Evolutionary conservation across 2,113 vertebrate species (phyloP), one percentile per base, ranked within the genome.

Genomic region (Mustela nigripes): DNA sequence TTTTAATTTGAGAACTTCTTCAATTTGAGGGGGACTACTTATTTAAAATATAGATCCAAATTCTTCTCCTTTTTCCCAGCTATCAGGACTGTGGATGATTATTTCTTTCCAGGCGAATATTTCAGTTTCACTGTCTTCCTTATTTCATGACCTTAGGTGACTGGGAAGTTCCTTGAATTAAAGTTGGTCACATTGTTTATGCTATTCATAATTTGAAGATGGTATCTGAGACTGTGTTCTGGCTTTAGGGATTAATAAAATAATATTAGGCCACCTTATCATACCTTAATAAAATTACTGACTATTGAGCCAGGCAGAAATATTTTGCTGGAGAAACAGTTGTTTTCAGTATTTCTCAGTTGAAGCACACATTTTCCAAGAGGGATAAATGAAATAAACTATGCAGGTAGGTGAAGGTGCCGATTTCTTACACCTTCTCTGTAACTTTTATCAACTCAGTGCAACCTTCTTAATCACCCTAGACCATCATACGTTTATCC

Each of bases 231-330:
- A 91, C 62, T 39, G 18, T 31, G 36, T 69, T 94, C 12, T 73
- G 53, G 62, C 92, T 63, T 53, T 86, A 69, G n/a, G 63, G 28
- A 12, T 82, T 85, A 71, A 94, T 71, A 94, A 62, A 90, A 85
- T 60, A 42, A 85, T 56, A 39, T 85, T 90, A 80, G 42, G 28
- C 45, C 24, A 50, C 73, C 93, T 94, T 80, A 73, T 80, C 71
- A 74, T 22, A 63, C 81, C 62, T 80, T 91, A 91, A 86, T 91
- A 73, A 86, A 91, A 60, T 86, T 80, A 48, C 73, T 65, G 73
- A 86, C 71, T 56, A 21, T 73, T 65, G 73, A 96, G 50, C 33
- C n/a, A 45, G 73, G 87, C 42, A 94, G 71, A 73, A 90, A 86
- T 63, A 79, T 73, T 73, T 90, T 73, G 42, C n/a, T 33, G n/a